Evolutionary conservation across 2,888 invertebrate species (phyloP), one percentile per base, ranked within the genome.

Genomic region (Drosophila barbarae): DNA sequence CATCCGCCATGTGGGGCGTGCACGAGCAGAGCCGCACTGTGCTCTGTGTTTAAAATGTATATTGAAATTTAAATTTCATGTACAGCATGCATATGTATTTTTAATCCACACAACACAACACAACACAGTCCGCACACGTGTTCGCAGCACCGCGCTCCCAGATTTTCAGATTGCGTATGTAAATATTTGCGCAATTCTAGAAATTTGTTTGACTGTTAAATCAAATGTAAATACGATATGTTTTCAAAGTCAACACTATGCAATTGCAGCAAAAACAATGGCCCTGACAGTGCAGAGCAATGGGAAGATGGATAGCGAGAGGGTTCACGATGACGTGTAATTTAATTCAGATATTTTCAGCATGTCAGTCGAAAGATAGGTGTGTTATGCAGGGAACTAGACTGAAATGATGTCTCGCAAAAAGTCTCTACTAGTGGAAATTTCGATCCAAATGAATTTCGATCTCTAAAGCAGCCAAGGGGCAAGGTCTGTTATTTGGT

Each of bases 1-100:
- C 81, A 77, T 74, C 65, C 74, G 76, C 51, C 76, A 77, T 69
- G 77, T 58, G 69, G 63, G 57, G 41, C 28, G 34, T 66, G 56
- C 23, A n/a, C 41, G 57, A 36, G 21, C 18, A 18, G 18, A 1
- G 42, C 23, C 21, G 12, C 35, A 52, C 32, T n/a, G n/a, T 23
- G 51, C 54, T 34, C 15, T 41, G 39, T 38, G 46, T 5, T 47
- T 47, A 32, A 47, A 47, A 32, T 47, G 9, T 47, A 47, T 47
- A 47, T 66, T 67, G 53, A 68, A 66, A 68, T 68, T 66, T 68
- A 66, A 66, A 58, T 68, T 64, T 64, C 46, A 63, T 66, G 35
- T 67, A 47, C 46, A 46, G 46, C 46, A 65, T 65, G 65, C 65
- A 66, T 35, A 47, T 65, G 23, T 23, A 23, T 23, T 64, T 64